phyloP scores from a whole-genome alignment of 2,797 vertebrate genomes.

The Sebastes hubbsi region DNA sequence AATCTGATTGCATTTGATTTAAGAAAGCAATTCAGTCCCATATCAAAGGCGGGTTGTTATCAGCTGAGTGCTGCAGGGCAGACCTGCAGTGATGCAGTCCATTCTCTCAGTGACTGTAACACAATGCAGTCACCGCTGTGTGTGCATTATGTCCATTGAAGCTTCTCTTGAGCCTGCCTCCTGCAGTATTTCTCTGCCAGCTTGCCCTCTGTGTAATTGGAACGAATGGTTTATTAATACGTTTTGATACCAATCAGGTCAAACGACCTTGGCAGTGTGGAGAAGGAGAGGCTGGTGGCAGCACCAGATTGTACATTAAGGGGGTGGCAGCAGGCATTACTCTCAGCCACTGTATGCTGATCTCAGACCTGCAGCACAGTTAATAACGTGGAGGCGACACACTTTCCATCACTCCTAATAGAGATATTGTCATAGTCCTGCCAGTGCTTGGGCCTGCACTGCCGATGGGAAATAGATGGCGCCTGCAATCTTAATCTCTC shows the following conservation, averaged over 20 bases:
- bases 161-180: slow-evolving; percentile 7
- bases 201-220: slow-evolving; percentile 55
- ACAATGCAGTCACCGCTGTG: background rate
- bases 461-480: slow-evolving; percentile 63
- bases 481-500: slow-evolving; percentile 51
- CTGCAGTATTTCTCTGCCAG: slow-evolving; percentile 46
- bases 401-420: slow-evolving; percentile 80
- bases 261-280: slow-evolving; percentile 72
- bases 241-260: slow-evolving; percentile 72
- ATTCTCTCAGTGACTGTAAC: background rate
- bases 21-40: background rate
- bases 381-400: slow-evolving; percentile 74
- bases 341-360: slow-evolving; percentile 55
- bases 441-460: slow-evolving; percentile 58
- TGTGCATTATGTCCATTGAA: slow-evolving; percentile 16
- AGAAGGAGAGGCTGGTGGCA: slow-evolving; percentile 28
- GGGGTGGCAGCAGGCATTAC: slow-evolving; percentile 60
- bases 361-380: slow-evolving; percentile 64
- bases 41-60: background rate
- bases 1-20: background rate
- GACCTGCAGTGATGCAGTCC: background rate
- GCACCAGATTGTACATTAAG: slow-evolving; percentile 58
- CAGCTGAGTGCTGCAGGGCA: background rate
- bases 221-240: slow-evolving; percentile 76
- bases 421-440: slow-evolving; percentile 76